A percentile compares a stretch with the other conserved stretches of the same genome.
phyloP scores from a whole-genome alignment of 2,888 invertebrate species.

The Eupithecia centaureata region DNA sequence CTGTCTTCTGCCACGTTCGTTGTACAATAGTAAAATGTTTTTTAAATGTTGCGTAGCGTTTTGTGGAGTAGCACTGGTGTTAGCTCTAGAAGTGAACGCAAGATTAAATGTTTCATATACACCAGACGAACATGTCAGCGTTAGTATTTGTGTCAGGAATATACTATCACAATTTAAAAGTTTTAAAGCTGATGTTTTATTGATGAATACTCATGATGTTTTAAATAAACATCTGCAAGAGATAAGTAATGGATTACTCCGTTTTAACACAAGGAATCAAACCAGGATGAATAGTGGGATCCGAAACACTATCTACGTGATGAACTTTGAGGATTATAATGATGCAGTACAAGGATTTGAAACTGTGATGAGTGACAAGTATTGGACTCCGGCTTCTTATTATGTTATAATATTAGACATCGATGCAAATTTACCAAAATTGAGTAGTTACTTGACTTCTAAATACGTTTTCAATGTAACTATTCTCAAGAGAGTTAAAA shows the following conservation, averaged over 20 bases:
- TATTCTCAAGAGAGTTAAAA: conserved; percentile 26
- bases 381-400: conserved; percentile 53
- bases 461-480: conserved; percentile 45
- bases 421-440: conserved; percentile 29
- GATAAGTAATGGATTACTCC: conserved; percentile 29
- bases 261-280: conserved; percentile 47
- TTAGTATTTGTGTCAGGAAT: conserved; percentile 43
- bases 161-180: conserved; percentile 34
- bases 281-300: conserved; percentile 39
- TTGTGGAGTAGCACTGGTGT: not conserved
- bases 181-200: conserved; percentile 43
- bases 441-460: conserved; percentile 44
- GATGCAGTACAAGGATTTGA: conserved; percentile 46
- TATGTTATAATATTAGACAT: conserved; percentile 52
- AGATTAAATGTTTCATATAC: conserved; percentile 18
- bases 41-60: conserved; percentile 15
- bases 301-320: conserved; percentile 47
- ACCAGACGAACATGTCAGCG: not conserved
- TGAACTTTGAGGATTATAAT: conserved; percentile 42
- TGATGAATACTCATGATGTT: conserved; percentile 47
- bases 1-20: not conserved
- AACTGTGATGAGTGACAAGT: conserved; percentile 41
- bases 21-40: conserved; percentile 18
- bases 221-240: conserved; percentile 44
- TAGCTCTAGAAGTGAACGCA: conserved; percentile 12